Evolutionary conservation across 2,797 vertebrate species (phyloP), one percentile per base, ranked within the genome.

Genomic region (Syngnathus acus): DNA sequence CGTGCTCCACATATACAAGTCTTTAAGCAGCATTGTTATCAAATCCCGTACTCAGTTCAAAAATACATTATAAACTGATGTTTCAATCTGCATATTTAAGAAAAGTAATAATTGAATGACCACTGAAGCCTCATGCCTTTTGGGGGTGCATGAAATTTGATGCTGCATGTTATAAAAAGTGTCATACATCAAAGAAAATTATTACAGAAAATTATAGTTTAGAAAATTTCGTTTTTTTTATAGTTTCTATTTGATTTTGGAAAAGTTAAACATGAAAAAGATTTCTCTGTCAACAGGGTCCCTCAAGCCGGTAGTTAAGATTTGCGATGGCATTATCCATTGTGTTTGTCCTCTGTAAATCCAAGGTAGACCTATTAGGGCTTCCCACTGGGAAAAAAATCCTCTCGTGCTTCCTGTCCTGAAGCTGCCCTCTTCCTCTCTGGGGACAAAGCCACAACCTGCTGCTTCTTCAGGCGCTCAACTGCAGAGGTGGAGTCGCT

Each of bases 331-430:
- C 61, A 53, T 37, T 16, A 65, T 72, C 67, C 67, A 74, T 77
- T 82, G 76, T 80, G 85, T 80, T 80, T 75, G 62, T 68, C 17
- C 17, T 78, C 76, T 66, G 70, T 79, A 74, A 83, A 80, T 75
- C 79, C 75, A 66, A 77, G 77, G 75, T 71, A 68, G 66, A 77
- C 19, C 80, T 80, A 84, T 78, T 74, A 72, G 72, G 62, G 78
- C 74, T 75, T 79, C 75, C 72, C 84, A 84, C 77, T 40, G 73
- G 85, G 86, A 77, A 84, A 84, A 85, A n/a, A 51, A 51, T 78
- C 79, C 78, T 68, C 69, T 63, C 60, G 74, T 66, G 73, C 79
- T 88, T 88, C 86, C 82, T 84, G 80, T 85, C 84, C 78, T 78
- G 74, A 65, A 72, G 76, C 77, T 86, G 78, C 83, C 85, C 77